Conservation (phyloP, 2,113 vertebrate genomes). For the Ceyx melanurus region DNA sequence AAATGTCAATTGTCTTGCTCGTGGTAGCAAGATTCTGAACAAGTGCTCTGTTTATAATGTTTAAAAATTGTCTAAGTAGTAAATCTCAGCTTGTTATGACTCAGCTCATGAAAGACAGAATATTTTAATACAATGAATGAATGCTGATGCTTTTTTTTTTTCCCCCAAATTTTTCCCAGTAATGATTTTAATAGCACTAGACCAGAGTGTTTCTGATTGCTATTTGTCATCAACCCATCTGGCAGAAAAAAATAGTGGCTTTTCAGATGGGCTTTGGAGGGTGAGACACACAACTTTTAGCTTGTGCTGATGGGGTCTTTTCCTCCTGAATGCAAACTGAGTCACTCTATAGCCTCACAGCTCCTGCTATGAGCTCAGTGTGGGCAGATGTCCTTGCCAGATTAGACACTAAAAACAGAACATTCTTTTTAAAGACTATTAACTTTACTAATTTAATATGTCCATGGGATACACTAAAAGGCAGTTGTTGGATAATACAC, state of each 20-base stretch:
- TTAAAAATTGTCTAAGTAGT: conserved; percentile 39
- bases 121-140: conserved; percentile 52
- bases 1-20: conserved; percentile 50
- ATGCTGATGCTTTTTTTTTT: conserved; percentile 44
- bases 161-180: conserved; percentile 20
- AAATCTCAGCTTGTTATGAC: conserved; percentile 61
- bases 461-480: neutral
- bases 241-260: conserved; percentile 16
- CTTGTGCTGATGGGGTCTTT: neutral
- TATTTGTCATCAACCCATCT: conserved; percentile 46
- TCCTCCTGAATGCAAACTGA: neutral
- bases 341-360: neutral
- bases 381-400: neutral
- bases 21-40: conserved; percentile 18
- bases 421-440: neutral
- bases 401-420: neutral
- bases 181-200: conserved; percentile 51
- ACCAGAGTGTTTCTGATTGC: conserved; percentile 44
- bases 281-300: neutral
- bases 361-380: neutral
- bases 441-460: neutral
- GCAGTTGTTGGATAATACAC: neutral
- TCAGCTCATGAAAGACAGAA: conserved; percentile 36
- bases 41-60: conserved; percentile 27
- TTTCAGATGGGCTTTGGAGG: neutral